These are phyloP conservation scores for Andrena praecox DNA, from an alignment of 2,888 invertebrate genomes.

Conservation along the genomic window DNA sequence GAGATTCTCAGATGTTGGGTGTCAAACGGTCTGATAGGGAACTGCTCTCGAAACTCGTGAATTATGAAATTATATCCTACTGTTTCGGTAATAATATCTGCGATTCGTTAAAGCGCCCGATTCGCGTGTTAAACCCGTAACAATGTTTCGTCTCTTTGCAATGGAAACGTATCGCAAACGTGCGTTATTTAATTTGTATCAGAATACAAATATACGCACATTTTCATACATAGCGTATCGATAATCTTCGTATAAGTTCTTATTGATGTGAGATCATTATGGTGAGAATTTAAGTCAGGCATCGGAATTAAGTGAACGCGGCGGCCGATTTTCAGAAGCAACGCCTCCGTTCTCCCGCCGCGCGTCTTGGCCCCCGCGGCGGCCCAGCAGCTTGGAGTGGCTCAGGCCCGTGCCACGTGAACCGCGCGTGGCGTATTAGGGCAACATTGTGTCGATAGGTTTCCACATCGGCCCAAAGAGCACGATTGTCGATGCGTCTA, in stretches of 20 bases:
- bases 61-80: neutral
- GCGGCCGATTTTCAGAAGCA: too few relatives aligned
- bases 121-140: neutral
- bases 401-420: too few relatives aligned
- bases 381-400: too few relatives aligned
- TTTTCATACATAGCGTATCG: constrained; percentile 45
- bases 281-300: constrained; percentile 53
- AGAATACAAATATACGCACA: constrained; percentile 55
- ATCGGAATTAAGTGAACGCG: too few relatives aligned
- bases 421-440: too few relatives aligned
- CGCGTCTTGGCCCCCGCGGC: too few relatives aligned
- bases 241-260: constrained; percentile 57
- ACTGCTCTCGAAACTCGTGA: neutral
- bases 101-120: neutral
- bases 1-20: neutral
- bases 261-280: constrained; percentile 70
- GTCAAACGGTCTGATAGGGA: neutral
- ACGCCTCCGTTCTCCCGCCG: too few relatives aligned
- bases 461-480: too few relatives aligned
- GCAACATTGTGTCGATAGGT: too few relatives aligned
- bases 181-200: constrained; percentile 39
- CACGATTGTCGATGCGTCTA: too few relatives aligned
- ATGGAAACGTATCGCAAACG: constrained; percentile 55
- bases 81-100: neutral
- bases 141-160: constrained; percentile 38